Conservation (phyloP, 92 coral and sea anemone genomes). For the Virgularia gustaviana region DNA sequence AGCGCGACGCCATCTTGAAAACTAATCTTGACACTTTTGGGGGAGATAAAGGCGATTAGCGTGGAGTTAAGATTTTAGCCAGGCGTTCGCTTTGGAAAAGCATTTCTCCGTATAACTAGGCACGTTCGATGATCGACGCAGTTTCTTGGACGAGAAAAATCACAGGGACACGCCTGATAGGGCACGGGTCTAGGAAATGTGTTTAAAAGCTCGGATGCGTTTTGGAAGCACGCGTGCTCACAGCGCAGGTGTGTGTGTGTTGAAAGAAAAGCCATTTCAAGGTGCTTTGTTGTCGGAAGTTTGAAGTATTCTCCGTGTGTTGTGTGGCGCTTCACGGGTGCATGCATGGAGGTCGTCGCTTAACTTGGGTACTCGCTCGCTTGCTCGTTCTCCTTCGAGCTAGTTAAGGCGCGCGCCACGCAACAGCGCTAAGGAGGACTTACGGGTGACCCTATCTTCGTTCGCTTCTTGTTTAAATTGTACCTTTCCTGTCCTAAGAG, state of each 20-base stretch:
- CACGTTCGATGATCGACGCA: background rate
- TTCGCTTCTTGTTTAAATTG: background rate
- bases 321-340: background rate
- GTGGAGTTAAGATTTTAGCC: constrained; percentile 16
- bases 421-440: too few relatives aligned
- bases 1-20: constrained; percentile 40
- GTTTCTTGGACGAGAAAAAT: too few relatives aligned
- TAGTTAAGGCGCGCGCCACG: too few relatives aligned
- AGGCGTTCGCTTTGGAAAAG: background rate
- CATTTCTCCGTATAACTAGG: background rate
- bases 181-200: too few relatives aligned
- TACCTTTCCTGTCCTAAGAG: constrained; percentile 1
- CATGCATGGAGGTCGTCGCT: background rate
- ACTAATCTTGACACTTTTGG: constrained; percentile 36
- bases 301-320: background rate
- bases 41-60: constrained; percentile 38
- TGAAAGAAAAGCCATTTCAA: constrained; percentile 17
- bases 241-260: constrained; percentile 27
- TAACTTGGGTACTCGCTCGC: background rate
- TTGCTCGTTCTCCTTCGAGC: background rate
- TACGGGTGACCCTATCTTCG: too few relatives aligned
- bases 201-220: too few relatives aligned
- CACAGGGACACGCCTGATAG: too few relatives aligned
- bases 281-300: constrained; percentile 36
- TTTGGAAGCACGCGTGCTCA: too few relatives aligned